Conservation (phyloP, 2,113 vertebrate genomes). For the Uria aalge region DNA sequence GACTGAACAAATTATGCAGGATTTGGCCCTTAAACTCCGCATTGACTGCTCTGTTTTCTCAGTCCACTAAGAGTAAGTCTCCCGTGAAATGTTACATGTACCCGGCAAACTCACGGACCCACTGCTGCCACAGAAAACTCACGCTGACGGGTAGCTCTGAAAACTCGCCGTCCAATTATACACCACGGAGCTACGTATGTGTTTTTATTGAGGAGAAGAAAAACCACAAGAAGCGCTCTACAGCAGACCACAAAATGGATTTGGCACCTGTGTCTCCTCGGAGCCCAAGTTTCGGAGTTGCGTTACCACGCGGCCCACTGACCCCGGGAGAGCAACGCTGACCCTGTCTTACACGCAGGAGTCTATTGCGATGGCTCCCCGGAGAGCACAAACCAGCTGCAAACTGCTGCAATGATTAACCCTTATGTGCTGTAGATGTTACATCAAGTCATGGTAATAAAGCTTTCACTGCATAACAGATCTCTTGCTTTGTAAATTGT, state of each 20-base stretch:
- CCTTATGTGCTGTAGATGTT: conserved; percentile 68
- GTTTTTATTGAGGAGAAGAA: neutral
- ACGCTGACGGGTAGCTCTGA: conserved; percentile 3
- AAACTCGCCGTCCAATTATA: conserved; percentile 46
- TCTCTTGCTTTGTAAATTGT: conserved; percentile 65
- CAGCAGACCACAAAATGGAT: conserved; percentile 41
- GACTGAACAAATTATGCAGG: neutral
- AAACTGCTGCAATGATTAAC: conserved; percentile 74
- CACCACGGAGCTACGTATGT: neutral
- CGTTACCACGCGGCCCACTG: conserved; percentile 60
- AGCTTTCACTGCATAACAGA: conserved; percentile 66
- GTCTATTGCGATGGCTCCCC: conserved; percentile 71
- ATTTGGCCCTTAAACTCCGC: conserved; percentile 4
- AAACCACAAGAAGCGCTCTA: conserved; percentile 44
- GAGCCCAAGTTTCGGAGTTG: conserved; percentile 29
- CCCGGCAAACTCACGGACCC: neutral
- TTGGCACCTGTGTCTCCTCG: conserved; percentile 60
- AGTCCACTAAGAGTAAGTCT: conserved; percentile 76
- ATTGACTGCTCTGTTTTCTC: conserved; percentile 65
- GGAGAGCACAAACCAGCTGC: conserved; percentile 64
- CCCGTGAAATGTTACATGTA: conserved; percentile 65
- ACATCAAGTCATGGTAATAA: conserved; percentile 65
- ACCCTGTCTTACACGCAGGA: conserved; percentile 55
- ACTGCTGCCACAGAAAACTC: neutral
- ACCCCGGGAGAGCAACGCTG: conserved; percentile 58